Base-by-base conservation (phyloP, 2,888 invertebrate species). In the Pollenia amentaria region DNA sequence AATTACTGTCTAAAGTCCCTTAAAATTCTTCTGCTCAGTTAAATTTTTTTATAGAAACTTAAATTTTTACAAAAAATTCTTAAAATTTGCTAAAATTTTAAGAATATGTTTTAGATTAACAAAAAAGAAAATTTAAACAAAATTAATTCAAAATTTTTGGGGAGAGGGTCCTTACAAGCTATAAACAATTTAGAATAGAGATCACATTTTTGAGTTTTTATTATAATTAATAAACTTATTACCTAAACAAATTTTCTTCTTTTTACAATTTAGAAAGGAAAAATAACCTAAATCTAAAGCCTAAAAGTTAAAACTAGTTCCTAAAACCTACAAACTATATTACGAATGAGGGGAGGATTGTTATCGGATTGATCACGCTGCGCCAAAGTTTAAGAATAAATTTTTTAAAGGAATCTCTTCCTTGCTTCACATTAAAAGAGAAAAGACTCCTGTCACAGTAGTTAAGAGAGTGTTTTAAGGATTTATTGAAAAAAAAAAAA, bases 281-380 rank as follows among this genome's bases (percentile, higher is more conserved):
- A 55, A 67, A 64, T 18, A 29, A 29, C 42, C 60, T 84, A 60
- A 73, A 79, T 73, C 73, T 84, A 84, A 77, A 60, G 53, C 69
- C 72, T 83, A 85, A 76, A 57, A 64, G 11, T 46, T 53, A 75
- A 73, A 75, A 73, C 77, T 81, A 88, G 46, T 78, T 75, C 83
- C 82, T 82, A 85, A 51, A 84, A 79, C 10, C 53, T 77, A 84
- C 12, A 53, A 69, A 18, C 69, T 84, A 81, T 72, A 75, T 73
- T 65, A 65, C 57, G 40, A 67, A 76, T 38, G 21, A 21, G 2
- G 64, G 55, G 29, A 44, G n/a, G 57, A 82, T 88, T 88, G 87
- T 90, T 89, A 89, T 46, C 29, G 51, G 83, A 51, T 80, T 51
- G 55, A 91, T 91, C 91, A 91, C 91, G 91, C 91, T 91, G 89